phyloP scores from a whole-genome alignment of 2,797 vertebrate genomes.

The Muscicapa comitata region DNA sequence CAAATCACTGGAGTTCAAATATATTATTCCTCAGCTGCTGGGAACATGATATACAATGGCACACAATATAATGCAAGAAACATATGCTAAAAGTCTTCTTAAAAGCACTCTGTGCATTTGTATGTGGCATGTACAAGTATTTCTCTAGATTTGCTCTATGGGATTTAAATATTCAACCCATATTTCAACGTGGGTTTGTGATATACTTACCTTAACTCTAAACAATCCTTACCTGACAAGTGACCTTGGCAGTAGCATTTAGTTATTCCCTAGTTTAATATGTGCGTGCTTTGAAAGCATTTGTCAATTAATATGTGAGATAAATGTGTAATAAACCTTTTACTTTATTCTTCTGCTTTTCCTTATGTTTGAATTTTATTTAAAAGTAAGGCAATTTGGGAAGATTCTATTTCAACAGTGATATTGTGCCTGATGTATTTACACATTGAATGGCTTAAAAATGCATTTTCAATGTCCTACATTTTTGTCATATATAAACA shows the following conservation, averaged over 20 bases:
- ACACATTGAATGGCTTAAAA: neutral
- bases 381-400: neutral
- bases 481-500: neutral
- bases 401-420: neutral
- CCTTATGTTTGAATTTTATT: neutral
- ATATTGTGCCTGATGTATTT: neutral
- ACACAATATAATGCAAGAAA: slow-evolving; percentile 36
- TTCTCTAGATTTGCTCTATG: neutral
- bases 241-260: neutral
- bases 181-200: neutral
- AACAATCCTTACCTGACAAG: neutral
- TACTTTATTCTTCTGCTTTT: neutral
- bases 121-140: neutral
- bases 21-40: neutral
- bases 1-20: neutral
- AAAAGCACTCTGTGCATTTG: neutral
- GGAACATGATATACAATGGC: neutral
- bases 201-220: neutral
- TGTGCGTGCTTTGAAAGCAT: neutral
- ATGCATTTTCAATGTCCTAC: neutral
- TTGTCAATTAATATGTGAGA: neutral
- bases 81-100: neutral
- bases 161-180: neutral
- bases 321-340: neutral
- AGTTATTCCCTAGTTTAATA: neutral